Evolutionary conservation across 2,113 vertebrate genomes (phyloP), one percentile per base, ranked within the genome.

Genomic region (Brevimyrus niger): DNA sequence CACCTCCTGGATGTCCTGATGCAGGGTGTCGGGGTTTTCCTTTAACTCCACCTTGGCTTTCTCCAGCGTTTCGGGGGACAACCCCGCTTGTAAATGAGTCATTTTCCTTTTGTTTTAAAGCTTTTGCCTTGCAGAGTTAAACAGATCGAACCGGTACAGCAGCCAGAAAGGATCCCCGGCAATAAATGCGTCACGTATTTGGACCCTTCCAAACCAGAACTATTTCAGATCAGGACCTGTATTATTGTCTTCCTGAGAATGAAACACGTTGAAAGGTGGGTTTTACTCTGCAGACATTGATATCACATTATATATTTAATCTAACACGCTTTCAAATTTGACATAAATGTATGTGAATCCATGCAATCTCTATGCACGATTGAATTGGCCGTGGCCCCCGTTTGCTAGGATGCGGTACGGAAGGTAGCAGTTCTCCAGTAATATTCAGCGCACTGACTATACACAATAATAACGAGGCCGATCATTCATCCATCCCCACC

Each of bases 1-100:
- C 92, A 99, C 98, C 95, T 99, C 98, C 94, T 99, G 98, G 93
- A 99, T 99, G 95, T 99, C 98, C 95, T 99, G 98, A 92, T 99
- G 98, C 90, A 99, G 92, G 6, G 97, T 99, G 93, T 99, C 98
- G 0, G 98, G 97, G 94, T 99, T 99, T 91, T 99, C 98, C 88
- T 99, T 99, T 92, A 99, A 96, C 94, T 99, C 98, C 94, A 97
- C 95, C 89, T 98, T 97, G 92, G 98, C 98, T 96, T 99, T 99
- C 95, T 99, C 98, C 95, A 99, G 95, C 89, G 98, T 99, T 96
- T 99, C 98, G 23, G 98, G 97, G 94, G 98, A 98, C 91, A 99
- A 96, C 91, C 98, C 98, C 89, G 98, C 97, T 96, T 99, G 98
- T 91, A 99, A 96, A 92, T 99, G 98, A 97, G 98, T 99, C 98